Evolutionary conservation across 2,797 vertebrate species (phyloP).

Genomic region (Trachurus trachurus): DNA sequence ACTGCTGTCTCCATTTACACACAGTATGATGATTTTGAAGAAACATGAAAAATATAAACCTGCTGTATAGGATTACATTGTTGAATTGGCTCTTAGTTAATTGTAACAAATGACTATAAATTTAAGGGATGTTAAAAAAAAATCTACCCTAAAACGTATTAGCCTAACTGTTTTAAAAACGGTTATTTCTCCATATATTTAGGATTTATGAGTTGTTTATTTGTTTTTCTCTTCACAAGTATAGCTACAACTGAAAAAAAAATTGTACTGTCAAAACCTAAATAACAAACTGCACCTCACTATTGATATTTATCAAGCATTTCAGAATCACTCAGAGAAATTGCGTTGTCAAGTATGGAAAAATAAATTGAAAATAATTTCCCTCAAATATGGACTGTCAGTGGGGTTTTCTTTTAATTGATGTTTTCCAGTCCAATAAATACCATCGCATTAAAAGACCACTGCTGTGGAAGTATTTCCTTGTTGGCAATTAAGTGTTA

Average conservation of each 20-base stretch:
- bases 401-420: not conserved
- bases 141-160: too few relatives aligned
- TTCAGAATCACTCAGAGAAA: not conserved
- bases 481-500: not conserved
- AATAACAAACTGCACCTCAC: conserved; percentile 3
- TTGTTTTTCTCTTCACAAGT: not conserved
- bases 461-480: not conserved
- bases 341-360: not conserved
- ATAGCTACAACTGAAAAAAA: not conserved
- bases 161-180: not conserved
- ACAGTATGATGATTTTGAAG: not conserved
- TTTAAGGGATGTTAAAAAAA: not conserved
- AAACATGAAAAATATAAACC: not conserved
- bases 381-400: not conserved
- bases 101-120: not conserved
- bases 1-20: not conserved
- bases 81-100: not conserved
- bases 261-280: not conserved
- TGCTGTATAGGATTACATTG: not conserved
- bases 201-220: not conserved
- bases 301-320: conserved; percentile 8
- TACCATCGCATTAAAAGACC: not conserved
- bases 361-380: not conserved
- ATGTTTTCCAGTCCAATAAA: conserved; percentile 1
- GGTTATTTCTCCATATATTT: not conserved